Percentiles rank a stretch among this genome's conserved stretches.
Conservation (phyloP, 1,140 invertebrate species). For the Gonioctena quinquepunctata region DNA sequence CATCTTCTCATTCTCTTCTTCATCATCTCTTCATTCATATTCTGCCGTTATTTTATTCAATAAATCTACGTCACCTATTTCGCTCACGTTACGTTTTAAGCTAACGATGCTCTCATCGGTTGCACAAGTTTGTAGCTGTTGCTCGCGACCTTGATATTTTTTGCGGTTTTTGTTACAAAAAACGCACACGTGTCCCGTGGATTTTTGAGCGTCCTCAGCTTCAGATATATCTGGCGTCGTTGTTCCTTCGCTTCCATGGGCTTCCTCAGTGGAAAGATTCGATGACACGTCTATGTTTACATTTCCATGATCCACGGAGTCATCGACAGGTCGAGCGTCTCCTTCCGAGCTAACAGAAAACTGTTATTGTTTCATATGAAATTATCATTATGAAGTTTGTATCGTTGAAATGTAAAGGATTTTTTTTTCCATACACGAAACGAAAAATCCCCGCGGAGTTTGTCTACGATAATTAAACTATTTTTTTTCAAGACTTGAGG, state of each 20-base stretch:
- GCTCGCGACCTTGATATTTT: no score
- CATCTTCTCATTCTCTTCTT: no score
- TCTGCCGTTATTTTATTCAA: neutral
- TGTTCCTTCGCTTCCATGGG: neutral
- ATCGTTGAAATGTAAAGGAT: neutral
- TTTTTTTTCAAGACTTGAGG: neutral
- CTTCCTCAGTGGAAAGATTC: neutral
- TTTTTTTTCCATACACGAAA: neutral
- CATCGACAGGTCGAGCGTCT: neutral
- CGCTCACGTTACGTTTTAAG: neutral
- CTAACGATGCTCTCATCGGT: neutral
- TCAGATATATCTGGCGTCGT: constrained; percentile 1
- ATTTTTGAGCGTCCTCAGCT: neutral
- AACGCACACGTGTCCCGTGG: neutral
- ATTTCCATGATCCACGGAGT: neutral
- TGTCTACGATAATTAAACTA: neutral
- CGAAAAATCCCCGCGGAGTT: neutral
- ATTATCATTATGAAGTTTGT: neutral
- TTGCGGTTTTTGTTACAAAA: neutral
- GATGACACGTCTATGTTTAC: neutral
- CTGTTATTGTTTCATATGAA: neutral
- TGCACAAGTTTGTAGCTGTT: neutral
- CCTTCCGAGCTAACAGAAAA: neutral
- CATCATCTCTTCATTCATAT: no score
- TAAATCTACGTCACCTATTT: no score